These are phyloP conservation scores for human (Homo sapiens) DNA, from an alignment of 2,113 vertebrate genomes.

Conservation along the genomic window GRCh38 chr4:36062501-36063000, in stretches of 20 bases:
- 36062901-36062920: not conserved
- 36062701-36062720: not conserved
- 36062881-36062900: not conserved
- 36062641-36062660: not conserved
- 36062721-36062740: not conserved
- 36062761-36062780: not conserved
- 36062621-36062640: not conserved
- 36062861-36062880: not conserved
- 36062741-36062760: not conserved
- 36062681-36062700: not conserved
- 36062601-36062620: not conserved
- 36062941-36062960: slow-evolving; percentile 20
- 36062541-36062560: not conserved
- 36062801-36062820: not conserved
- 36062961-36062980: not conserved
- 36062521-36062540: not conserved
- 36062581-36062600: not conserved
- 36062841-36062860: not conserved
- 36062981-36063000: not conserved
- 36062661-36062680: not conserved
- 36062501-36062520: not conserved
- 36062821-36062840: not conserved
- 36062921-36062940: not conserved
- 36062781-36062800: not conserved
- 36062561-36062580: not conserved